phyloP scores from a whole-genome alignment of 2,888 invertebrate genomes.

The Hirtodrosophila histrioides region DNA sequence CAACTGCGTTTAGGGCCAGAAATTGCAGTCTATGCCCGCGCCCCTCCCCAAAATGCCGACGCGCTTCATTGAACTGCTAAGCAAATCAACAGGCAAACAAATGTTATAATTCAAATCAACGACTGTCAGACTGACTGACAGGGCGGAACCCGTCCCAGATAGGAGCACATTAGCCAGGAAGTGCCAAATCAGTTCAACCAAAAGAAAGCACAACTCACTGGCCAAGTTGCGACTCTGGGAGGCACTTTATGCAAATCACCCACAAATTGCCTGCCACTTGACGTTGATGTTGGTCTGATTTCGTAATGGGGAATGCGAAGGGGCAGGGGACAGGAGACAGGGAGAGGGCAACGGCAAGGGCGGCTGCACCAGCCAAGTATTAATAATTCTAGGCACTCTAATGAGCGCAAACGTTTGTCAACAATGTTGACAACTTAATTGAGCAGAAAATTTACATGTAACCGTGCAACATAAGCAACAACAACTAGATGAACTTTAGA shows the following conservation, averaged over 20 bases:
- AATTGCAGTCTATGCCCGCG: too few relatives aligned
- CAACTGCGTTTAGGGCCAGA: conserved; percentile 31
- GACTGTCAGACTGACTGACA: conserved; percentile 14
- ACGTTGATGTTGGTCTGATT: conserved; percentile 3
- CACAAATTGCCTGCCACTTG: conserved; percentile 55
- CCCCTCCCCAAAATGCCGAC: conserved; percentile 5
- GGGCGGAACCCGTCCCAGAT: background rate
- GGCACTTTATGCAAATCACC: conserved; percentile 75
- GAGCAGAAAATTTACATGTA: conserved; percentile 69
- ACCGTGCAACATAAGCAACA: conserved; percentile 22
- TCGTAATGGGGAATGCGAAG: background rate
- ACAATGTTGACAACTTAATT: conserved; percentile 76
- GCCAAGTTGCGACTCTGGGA: conserved; percentile 17
- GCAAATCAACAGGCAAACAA: conserved; percentile 52
- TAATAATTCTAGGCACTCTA: conserved; percentile 73
- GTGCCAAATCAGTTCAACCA: conserved; percentile 29
- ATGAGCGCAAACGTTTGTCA: conserved; percentile 77
- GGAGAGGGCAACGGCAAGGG: background rate
- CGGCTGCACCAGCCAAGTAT: conserved; percentile 59
- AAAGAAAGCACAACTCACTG: conserved; percentile 45
- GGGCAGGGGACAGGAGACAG: background rate
- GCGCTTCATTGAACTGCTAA: conserved; percentile 50
- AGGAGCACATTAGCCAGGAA: conserved; percentile 21
- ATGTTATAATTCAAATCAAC: conserved; percentile 59
- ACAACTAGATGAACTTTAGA: conserved; percentile 23